Evolutionary conservation across 2,888 invertebrate species (phyloP).

Genomic region (Empis stercorea): DNA sequence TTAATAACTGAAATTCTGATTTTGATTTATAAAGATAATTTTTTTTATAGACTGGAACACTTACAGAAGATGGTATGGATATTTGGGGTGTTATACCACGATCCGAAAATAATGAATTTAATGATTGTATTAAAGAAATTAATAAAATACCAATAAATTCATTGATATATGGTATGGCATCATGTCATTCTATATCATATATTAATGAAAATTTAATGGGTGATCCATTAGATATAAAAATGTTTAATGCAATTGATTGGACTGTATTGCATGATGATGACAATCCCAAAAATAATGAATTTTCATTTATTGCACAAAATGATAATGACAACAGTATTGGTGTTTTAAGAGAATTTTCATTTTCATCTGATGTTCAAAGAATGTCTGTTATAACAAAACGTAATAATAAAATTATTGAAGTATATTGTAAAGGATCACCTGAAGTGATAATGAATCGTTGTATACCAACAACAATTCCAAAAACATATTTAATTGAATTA

Average conservation of each 20-base stretch:
- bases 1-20: neutral
- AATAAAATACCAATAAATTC: slow-evolving; percentile 27
- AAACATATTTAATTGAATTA: slow-evolving; percentile 58
- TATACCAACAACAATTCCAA: slow-evolving; percentile 50
- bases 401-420: slow-evolving; percentile 48
- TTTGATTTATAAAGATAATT: neutral
- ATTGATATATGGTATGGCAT: slow-evolving; percentile 55
- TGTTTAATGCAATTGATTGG: slow-evolving; percentile 89
- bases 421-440: slow-evolving; percentile 81
- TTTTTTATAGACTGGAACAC: slow-evolving; percentile 62
- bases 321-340: slow-evolving; percentile 44
- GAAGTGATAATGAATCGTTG: slow-evolving; percentile 72
- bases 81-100: slow-evolving; percentile 74
- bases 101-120: slow-evolving; percentile 28
- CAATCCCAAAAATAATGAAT: too few species aligned
- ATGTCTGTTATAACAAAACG: slow-evolving; percentile 67
- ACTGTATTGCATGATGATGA: too few species aligned
- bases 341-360: slow-evolving; percentile 69
- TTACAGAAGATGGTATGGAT: slow-evolving; percentile 86
- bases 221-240: slow-evolving; percentile 80
- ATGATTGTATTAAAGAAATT: slow-evolving; percentile 27
- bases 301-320: too few species aligned
- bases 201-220: slow-evolving; percentile 73
- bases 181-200: slow-evolving; percentile 77
- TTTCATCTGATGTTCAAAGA: slow-evolving; percentile 69